Percentiles rank a stretch among this genome's conserved stretches.
Evolutionary conservation across 2,888 invertebrate genomes (phyloP).

Genomic region (Leptinotarsa tumamoca): DNA sequence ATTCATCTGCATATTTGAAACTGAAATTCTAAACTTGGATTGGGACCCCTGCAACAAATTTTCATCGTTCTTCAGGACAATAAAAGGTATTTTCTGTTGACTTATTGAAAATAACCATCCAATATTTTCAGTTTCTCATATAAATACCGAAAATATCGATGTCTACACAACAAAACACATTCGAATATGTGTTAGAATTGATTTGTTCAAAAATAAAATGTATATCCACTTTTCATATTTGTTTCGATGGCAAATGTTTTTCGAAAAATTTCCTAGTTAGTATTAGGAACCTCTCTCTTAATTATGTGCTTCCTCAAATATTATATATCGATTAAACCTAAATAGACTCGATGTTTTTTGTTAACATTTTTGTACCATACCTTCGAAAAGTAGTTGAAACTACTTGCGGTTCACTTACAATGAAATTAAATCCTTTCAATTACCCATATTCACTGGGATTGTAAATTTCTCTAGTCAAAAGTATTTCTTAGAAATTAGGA

Average conservation of each 20-base stretch:
- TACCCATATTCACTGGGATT: slow-evolving; percentile 49
- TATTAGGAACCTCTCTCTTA: slow-evolving; percentile 49
- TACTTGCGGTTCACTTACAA: slow-evolving; percentile 61
- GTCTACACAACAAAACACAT: background rate
- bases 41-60: slow-evolving; percentile 1
- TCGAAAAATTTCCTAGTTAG: slow-evolving; percentile 45
- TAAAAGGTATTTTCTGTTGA: background rate
- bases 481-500: slow-evolving; percentile 51
- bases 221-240: background rate
- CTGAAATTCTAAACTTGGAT: background rate
- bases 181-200: slow-evolving; percentile 5
- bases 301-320: slow-evolving; percentile 60
- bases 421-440: slow-evolving; percentile 56
- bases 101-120: background rate
- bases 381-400: slow-evolving; percentile 51
- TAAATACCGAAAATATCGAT: background rate
- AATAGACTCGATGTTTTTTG: slow-evolving; percentile 49
- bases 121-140: background rate
- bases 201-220: slow-evolving; percentile 22
- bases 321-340: slow-evolving; percentile 54
- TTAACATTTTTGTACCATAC: slow-evolving; percentile 55
- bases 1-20: too few species aligned
- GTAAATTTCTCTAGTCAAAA: slow-evolving; percentile 57
- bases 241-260: slow-evolving; percentile 47
- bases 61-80: background rate